Conservation (phyloP, 2,888 invertebrate species). For the Acleris literana region DNA sequence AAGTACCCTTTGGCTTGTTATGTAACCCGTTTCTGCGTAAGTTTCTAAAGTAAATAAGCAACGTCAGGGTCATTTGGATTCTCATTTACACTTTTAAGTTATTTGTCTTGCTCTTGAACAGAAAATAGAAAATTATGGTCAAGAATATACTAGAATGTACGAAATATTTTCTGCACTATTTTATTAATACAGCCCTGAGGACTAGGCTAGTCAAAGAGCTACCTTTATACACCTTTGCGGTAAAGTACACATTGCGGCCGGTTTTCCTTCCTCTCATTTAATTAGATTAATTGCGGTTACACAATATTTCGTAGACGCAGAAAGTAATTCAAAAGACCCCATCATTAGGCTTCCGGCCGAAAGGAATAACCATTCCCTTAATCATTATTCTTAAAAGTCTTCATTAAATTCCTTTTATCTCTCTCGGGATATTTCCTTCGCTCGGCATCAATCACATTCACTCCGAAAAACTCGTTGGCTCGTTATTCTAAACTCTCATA, state of each 20-base stretch:
- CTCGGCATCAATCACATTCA: conserved; percentile 83
- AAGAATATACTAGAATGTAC: conserved; percentile 7
- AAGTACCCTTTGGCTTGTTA: conserved; percentile 50
- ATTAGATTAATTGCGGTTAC: conserved; percentile 68
- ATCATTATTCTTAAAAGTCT: conserved; percentile 83
- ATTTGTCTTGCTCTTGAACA: conserved; percentile 1
- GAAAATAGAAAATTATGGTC: conserved; percentile 4
- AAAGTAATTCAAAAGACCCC: conserved; percentile 77
- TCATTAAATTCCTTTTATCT: conserved; percentile 84
- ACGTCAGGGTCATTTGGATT: conserved; percentile 7
- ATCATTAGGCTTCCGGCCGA: conserved; percentile 78
- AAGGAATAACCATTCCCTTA: conserved; percentile 83
- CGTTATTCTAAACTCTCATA: conserved; percentile 83
- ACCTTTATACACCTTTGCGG: conserved; percentile 29
- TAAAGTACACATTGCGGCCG: conserved; percentile 33
- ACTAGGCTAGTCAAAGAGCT: conserved; percentile 14
- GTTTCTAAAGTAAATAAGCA: conserved; percentile 19
- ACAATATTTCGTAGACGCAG: conserved; percentile 70
- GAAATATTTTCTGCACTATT: conserved; percentile 16
- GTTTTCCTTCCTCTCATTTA: conserved; percentile 46
- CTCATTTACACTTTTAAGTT: conserved; percentile 5
- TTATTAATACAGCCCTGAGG: conserved; percentile 19
- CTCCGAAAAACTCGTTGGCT: conserved; percentile 82
- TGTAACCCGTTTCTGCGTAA: conserved; percentile 38
- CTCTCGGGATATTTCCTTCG: conserved; percentile 81